Conservation (phyloP, 2,888 invertebrate genomes). For the Andrena praecox region DNA sequence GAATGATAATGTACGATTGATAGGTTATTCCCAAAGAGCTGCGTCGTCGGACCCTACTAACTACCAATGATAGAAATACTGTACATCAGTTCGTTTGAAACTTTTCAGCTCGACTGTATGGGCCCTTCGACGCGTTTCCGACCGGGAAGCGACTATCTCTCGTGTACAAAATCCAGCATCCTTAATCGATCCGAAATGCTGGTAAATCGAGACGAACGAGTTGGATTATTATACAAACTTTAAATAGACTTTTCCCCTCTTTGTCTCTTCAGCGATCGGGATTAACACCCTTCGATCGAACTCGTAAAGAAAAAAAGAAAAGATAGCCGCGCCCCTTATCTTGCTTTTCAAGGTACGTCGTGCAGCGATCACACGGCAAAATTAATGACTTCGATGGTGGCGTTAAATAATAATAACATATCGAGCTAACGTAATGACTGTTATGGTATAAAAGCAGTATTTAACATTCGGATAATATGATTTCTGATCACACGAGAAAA, state of each 20-base stretch:
- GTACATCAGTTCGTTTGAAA: constrained; percentile 70
- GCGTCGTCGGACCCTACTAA: constrained; percentile 59
- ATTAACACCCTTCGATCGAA: constrained; percentile 42
- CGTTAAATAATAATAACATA: constrained; percentile 69
- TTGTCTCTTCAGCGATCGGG: constrained; percentile 34
- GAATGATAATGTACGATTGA: constrained; percentile 51
- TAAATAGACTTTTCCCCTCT: constrained; percentile 53
- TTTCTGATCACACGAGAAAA: constrained; percentile 74
- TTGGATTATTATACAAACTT: constrained; percentile 65
- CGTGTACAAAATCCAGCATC: constrained; percentile 54
- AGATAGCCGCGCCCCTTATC: constrained; percentile 47
- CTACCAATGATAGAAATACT: constrained; percentile 74
- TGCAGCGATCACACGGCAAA: constrained; percentile 58
- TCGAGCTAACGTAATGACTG: constrained; percentile 70
- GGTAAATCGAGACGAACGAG: constrained; percentile 53
- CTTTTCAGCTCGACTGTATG: constrained; percentile 46
- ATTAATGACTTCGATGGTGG: constrained; percentile 60
- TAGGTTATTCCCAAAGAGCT: constrained; percentile 48
- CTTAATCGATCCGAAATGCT: constrained; percentile 61
- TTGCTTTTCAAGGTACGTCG: constrained; percentile 56
- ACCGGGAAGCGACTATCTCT: constrained; percentile 52
- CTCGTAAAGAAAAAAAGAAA: constrained; percentile 32
- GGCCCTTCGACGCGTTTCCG: constrained; percentile 27
- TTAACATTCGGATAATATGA: constrained; percentile 69
- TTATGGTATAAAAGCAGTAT: constrained; percentile 70